Base-by-base conservation (phyloP, 2,113 vertebrate species). In the Nycticryphes semicollaris region DNA sequence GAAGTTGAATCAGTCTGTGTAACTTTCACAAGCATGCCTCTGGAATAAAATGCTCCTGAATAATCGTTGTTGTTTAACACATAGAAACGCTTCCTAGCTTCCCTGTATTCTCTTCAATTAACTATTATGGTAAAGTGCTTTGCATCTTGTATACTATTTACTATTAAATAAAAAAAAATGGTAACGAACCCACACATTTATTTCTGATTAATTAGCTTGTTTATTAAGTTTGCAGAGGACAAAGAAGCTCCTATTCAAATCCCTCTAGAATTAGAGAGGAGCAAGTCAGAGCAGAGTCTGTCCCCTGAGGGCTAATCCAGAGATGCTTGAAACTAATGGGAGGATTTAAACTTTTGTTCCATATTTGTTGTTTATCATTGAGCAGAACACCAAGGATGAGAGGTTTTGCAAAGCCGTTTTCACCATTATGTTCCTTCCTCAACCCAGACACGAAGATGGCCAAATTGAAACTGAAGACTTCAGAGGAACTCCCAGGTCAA, bases 351-450 rank as follows among this genome's bases (percentile, higher is more conserved):
- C 3, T 63, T 91, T 62, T 69, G 31, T 76, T 92, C 54, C 14
- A 0, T 84, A 67, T 73, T 86, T 77, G n/a, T 57, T 53, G 16
- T 80, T 39, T 39, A 39, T 39, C 56, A 20, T 9, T 95, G 51
- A 92, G 82, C 85, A 88, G 67, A 93, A 70, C 81, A 70, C 23
- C 75, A 94, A 95, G 68, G 67, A 3, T 39, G 39, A 77, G 88
- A 90, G 72, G 54, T 86, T 96, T 90, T 90, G 28, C 51, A 75
- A 88, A 84, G 85, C 43, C 85, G 75, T 92, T 96, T 95, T 94
- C 51, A 59, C 43, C 70, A 68, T 93, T 74, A 77, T 41, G 25
- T 87, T 88, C 64, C 59, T 85, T 75, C 79, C 45, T 81, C 67
- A 47, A 57, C 2, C 27, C 31, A 83, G 87, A 76, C 81, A n/a